phyloP scores from a whole-genome alignment of 2,113 vertebrate genomes.

The Strix uralensis region DNA sequence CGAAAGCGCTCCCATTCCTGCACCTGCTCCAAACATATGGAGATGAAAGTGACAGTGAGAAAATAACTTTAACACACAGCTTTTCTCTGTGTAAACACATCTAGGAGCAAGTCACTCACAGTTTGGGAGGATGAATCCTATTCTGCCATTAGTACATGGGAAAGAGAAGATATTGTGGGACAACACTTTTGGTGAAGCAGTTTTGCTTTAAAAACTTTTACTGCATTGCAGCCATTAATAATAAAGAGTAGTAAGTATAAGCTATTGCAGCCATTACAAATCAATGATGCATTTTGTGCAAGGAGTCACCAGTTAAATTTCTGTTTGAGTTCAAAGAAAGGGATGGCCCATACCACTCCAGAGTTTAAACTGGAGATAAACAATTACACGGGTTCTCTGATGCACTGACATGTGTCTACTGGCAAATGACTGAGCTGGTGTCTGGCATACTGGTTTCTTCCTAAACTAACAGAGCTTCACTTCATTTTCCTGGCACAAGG shows the following conservation, averaged over 20 bases:
- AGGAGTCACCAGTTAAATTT: neutral
- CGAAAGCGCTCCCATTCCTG: neutral
- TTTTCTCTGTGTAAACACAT: neutral
- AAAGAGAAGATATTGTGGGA: neutral
- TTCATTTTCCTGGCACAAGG: neutral
- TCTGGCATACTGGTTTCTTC: neutral
- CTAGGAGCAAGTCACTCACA: neutral
- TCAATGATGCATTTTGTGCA: neutral
- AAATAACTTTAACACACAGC: neutral
- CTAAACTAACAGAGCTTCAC: rapidly evolving
- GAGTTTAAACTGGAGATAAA: neutral
- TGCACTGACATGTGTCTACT: neutral
- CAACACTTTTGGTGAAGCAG: neutral
- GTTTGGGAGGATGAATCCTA: neutral
- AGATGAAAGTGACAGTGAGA: neutral
- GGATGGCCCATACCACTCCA: rapidly evolving
- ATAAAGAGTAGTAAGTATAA: neutral
- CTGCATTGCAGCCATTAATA: neutral
- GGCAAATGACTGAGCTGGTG: neutral
- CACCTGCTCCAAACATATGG: neutral
- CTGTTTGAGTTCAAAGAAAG: neutral
- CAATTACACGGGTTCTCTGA: neutral
- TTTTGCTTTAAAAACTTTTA: neutral
- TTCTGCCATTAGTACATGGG: neutral
- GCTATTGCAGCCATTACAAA: neutral